phyloP scores from a whole-genome alignment of 2,797 vertebrate species.

The Eidolon dupreanum region DNA sequence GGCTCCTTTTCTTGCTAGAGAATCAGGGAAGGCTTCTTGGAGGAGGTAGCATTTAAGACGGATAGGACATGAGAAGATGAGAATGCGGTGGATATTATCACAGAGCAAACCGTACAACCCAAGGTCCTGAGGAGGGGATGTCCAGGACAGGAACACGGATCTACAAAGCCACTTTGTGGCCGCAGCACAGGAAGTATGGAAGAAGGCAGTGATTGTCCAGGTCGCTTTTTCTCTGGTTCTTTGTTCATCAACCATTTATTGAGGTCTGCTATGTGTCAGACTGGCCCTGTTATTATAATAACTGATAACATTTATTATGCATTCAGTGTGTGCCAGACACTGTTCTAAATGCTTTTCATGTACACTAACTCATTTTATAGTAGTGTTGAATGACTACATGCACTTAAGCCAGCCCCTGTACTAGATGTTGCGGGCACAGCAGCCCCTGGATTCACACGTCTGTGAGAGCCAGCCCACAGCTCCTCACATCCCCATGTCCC shows the following conservation, averaged over 20 bases:
- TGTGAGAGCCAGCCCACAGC: background rate
- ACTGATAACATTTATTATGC: background rate
- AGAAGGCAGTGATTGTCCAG: background rate
- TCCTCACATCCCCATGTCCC: background rate
- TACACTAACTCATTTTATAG: background rate
- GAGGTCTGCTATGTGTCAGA: background rate
- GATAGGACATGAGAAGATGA: background rate
- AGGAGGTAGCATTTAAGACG: background rate
- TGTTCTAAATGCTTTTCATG: background rate
- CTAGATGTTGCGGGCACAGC: background rate
- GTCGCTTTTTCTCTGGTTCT: background rate
- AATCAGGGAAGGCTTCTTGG: background rate
- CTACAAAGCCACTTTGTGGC: background rate
- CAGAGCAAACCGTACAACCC: background rate
- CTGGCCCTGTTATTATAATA: background rate
- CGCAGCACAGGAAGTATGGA: background rate
- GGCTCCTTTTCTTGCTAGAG: background rate
- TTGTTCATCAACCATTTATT: background rate
- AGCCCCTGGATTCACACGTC: background rate
- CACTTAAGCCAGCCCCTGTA: background rate
- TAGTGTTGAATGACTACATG: background rate
- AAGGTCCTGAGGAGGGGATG: background rate
- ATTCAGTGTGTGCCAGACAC: background rate
- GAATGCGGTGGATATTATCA: background rate
- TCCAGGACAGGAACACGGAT: background rate